Conservation (phyloP, 2,113 vertebrate genomes). For the Cygnus atratus region DNA sequence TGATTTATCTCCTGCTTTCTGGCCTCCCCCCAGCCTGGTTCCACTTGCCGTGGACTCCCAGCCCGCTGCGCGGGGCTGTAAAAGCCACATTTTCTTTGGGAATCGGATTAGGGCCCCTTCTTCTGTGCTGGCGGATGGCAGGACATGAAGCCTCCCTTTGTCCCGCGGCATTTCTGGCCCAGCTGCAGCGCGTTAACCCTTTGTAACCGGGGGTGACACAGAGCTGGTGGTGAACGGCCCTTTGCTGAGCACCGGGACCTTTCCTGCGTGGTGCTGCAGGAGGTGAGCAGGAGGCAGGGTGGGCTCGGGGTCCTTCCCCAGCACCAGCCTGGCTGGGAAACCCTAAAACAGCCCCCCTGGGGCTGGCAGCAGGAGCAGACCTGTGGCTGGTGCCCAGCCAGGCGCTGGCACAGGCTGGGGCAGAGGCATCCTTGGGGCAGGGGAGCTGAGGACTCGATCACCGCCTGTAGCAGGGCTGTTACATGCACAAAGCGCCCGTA, state of each 20-base stretch:
- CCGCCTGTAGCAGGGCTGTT: not conserved
- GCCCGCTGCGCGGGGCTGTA: not conserved
- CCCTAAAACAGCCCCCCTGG: not conserved
- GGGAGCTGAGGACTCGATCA: not conserved
- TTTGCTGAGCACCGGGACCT: constrained; percentile 17
- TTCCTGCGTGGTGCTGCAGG: not conserved
- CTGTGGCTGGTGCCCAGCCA: not conserved
- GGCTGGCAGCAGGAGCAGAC: not conserved
- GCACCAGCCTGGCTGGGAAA: too few relatives aligned
- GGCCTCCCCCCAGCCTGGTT: not conserved
- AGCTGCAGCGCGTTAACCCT: constrained; percentile 61
- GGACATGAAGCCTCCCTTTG: constrained; percentile 56
- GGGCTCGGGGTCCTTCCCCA: not conserved
- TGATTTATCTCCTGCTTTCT: not conserved
- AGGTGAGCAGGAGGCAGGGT: not conserved
- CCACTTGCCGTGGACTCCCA: not conserved
- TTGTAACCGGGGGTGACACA: not conserved
- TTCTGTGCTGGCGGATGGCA: not conserved
- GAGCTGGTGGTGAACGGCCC: not conserved
- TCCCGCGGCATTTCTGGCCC: constrained; percentile 47
- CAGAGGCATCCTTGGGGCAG: not conserved
- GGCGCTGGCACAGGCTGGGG: not conserved
- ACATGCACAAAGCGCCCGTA: accelerated
- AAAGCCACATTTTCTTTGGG: constrained; percentile 63
- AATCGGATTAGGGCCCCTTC: constrained; percentile 49